These are phyloP conservation scores for Spondyliosoma cantharus DNA, from an alignment of 2,797 vertebrate genomes.

Conservation along the genomic window DNA sequence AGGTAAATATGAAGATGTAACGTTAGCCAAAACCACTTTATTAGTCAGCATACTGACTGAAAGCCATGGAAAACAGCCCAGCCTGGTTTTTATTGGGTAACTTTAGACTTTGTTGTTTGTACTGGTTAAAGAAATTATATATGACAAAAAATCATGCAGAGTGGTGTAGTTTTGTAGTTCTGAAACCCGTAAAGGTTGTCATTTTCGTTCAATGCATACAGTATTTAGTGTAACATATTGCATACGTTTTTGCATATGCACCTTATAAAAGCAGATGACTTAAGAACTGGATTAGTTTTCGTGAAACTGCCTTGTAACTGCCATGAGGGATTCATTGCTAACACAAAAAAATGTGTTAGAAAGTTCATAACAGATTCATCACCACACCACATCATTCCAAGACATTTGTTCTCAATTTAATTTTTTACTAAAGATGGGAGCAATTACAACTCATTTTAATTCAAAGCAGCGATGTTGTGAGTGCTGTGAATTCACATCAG, in stretches of 20 bases:
- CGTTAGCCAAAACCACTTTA: too few species aligned
- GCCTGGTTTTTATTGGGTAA: too few species aligned
- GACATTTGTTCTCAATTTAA: not conserved
- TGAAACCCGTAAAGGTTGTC: too few species aligned
- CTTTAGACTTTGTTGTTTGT: too few species aligned
- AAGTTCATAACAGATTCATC: not conserved
- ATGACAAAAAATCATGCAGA: too few species aligned
- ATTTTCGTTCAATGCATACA: not conserved
- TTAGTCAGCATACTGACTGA: too few species aligned
- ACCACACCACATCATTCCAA: not conserved
- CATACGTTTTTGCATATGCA: not conserved
- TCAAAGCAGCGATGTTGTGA: not conserved
- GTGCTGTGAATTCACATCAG: not conserved
- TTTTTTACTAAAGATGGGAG: not conserved
- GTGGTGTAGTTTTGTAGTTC: too few species aligned
- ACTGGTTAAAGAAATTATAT: too few species aligned
- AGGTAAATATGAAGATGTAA: too few species aligned
- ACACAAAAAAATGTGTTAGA: not conserved
- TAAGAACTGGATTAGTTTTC: conserved; percentile 28
- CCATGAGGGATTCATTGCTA: not conserved
- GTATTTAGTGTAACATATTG: not conserved
- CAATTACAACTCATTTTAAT: conserved; percentile 8
- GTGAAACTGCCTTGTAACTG: not conserved
- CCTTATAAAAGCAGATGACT: not conserved
- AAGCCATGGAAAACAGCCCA: too few species aligned